These are phyloP conservation scores for Ephestia elutella DNA, from an alignment of 1,140 invertebrate species.

Conservation along the genomic window DNA sequence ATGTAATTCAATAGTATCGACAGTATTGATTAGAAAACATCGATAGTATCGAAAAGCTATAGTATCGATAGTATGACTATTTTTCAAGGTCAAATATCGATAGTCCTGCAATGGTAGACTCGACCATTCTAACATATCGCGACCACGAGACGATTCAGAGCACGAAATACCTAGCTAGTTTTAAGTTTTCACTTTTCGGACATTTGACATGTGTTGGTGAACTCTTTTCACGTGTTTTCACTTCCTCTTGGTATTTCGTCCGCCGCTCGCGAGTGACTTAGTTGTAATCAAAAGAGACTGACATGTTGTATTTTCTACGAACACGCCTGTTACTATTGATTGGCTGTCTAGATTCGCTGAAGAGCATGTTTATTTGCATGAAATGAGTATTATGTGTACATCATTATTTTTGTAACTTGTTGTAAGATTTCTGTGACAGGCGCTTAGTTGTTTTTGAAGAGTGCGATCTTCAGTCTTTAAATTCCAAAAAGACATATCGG, in stretches of 20 bases:
- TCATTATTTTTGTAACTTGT: constrained; percentile 29
- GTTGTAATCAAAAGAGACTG: constrained; percentile 11
- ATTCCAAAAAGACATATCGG: constrained; percentile 53
- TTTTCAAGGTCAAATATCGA: too few relatives aligned
- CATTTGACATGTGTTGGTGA: too few relatives aligned
- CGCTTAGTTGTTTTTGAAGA: neutral
- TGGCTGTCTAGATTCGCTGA: constrained; percentile 14
- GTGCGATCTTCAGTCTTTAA: neutral
- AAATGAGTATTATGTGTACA: constrained; percentile 26
- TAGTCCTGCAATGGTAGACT: too few relatives aligned
- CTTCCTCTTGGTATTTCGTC: neutral
- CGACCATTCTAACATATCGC: neutral
- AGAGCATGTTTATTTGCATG: constrained; percentile 25
- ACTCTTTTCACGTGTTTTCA: too few relatives aligned
- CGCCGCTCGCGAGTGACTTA: neutral
- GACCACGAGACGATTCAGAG: neutral
- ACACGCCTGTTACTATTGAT: neutral
- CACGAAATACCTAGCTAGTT: too few relatives aligned
- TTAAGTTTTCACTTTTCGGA: too few relatives aligned
- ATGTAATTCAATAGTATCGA: too few relatives aligned
- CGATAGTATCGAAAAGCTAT: too few relatives aligned
- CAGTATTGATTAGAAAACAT: too few relatives aligned
- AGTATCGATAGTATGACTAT: too few relatives aligned
- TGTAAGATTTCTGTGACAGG: neutral
- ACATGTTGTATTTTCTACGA: constrained; percentile 13